These are phyloP conservation scores for Oophaga pumilio DNA, from an alignment of 2,113 vertebrate genomes.

Conservation along the genomic window DNA sequence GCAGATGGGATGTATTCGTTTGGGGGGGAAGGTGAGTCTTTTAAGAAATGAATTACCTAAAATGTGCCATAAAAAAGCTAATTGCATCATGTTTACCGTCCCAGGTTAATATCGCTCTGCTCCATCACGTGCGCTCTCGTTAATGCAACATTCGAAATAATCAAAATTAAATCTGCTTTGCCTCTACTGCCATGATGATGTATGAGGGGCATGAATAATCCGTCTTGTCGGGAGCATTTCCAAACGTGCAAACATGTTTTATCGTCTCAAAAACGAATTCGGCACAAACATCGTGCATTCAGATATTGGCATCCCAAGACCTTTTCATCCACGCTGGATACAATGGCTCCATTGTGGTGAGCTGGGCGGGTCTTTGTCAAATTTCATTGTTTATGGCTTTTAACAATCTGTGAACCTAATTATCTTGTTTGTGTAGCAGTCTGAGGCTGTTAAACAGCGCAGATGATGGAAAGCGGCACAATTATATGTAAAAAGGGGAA, in stretches of 20 bases:
- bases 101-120: constrained; percentile 47
- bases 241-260: constrained; percentile 44
- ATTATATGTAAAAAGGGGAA: neutral
- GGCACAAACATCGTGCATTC: constrained; percentile 39
- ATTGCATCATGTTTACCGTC: constrained; percentile 48
- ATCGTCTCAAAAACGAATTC: constrained; percentile 39
- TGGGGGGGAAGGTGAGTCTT: constrained; percentile 4
- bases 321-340: constrained; percentile 11
- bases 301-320: constrained; percentile 28
- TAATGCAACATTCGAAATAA: constrained; percentile 54
- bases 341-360: constrained; percentile 18
- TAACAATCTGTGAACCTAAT: constrained; percentile 22
- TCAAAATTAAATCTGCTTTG: constrained; percentile 46
- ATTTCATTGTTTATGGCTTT: constrained; percentile 39
- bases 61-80: constrained; percentile 48
- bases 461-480: neutral
- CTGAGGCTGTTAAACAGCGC: constrained; percentile 4
- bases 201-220: constrained; percentile 51
- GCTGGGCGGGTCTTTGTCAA: constrained; percentile 36
- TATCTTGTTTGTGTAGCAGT: constrained; percentile 23
- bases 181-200: constrained; percentile 45
- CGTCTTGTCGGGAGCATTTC: constrained; percentile 43
- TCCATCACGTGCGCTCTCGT: constrained; percentile 41
- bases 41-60: constrained; percentile 29
- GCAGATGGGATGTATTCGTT: constrained; percentile 37